These are phyloP conservation scores for Tetragonula clypearis DNA, from an alignment of 1,140 invertebrate species.

Conservation along the genomic window DNA sequence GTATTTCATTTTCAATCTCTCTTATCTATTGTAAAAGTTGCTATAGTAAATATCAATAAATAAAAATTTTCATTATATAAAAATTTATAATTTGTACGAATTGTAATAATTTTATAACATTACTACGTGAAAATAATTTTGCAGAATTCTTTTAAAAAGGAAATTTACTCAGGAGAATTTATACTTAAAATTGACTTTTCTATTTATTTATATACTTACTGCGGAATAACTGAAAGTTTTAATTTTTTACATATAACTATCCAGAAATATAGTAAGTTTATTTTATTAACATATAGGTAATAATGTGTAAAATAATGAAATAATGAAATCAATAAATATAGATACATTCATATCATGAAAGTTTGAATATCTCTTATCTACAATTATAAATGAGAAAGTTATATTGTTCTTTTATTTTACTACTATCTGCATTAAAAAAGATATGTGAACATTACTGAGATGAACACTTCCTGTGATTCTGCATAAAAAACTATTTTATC, in stretches of 20 bases:
- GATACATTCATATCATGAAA: conserved; percentile 2
- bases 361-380: conserved; percentile 28
- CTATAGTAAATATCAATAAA: conserved; percentile 17
- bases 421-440: conserved; percentile 1
- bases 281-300: conserved; percentile 19
- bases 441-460: conserved; percentile 13
- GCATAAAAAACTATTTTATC: conserved; percentile 28
- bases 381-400: conserved; percentile 11
- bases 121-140: not conserved
- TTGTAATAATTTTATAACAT: not conserved
- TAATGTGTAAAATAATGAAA: conserved; percentile 41
- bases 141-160: not conserved
- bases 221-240: not conserved
- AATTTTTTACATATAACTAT: not conserved
- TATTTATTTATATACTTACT: not conserved
- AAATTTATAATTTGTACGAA: not conserved
- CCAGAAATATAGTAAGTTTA: conserved; percentile 11
- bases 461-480: conserved; percentile 29
- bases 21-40: not conserved
- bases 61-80: conserved; percentile 1
- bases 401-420: conserved; percentile 7
- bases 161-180: not conserved
- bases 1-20: conserved; percentile 21
- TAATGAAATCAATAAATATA: conserved; percentile 53
- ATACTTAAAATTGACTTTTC: not conserved